Conservation (phyloP, 2,113 vertebrate species). For the Passerina amoena region DNA sequence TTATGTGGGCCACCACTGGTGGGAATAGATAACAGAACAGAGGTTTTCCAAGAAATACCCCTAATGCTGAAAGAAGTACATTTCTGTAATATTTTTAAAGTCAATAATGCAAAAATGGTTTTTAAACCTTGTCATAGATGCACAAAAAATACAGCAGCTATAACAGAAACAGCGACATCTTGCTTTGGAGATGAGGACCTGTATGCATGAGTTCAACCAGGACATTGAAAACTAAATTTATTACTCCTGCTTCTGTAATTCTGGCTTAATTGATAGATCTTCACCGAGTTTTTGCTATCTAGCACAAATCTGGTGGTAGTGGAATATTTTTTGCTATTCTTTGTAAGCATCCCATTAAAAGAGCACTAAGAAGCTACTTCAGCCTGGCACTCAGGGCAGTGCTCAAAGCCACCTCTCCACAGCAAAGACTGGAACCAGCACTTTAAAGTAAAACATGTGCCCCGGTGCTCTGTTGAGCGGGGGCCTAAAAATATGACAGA, state of each 20-base stretch:
- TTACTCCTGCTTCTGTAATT: background rate
- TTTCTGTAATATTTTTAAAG: background rate
- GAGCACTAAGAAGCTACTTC: background rate
- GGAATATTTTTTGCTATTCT: background rate
- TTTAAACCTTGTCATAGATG: background rate
- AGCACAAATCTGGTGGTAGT: background rate
- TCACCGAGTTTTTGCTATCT: background rate
- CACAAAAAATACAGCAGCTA: background rate
- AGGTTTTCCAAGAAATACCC: background rate
- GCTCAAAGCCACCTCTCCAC: background rate
- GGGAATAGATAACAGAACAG: background rate
- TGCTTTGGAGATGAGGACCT: background rate
- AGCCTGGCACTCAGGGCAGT: background rate
- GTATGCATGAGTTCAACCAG: accelerated
- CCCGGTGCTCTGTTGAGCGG: background rate
- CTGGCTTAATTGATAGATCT: background rate
- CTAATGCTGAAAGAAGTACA: background rate
- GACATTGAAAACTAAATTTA: background rate
- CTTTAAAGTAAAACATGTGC: background rate
- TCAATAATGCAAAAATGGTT: background rate
- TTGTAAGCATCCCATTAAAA: background rate
- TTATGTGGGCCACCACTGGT: background rate
- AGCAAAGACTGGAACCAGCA: background rate
- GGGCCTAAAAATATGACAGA: background rate
- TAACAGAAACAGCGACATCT: background rate